Conservation (phyloP, 1,140 invertebrate genomes). For the Macrosteles quadrilineatus region DNA sequence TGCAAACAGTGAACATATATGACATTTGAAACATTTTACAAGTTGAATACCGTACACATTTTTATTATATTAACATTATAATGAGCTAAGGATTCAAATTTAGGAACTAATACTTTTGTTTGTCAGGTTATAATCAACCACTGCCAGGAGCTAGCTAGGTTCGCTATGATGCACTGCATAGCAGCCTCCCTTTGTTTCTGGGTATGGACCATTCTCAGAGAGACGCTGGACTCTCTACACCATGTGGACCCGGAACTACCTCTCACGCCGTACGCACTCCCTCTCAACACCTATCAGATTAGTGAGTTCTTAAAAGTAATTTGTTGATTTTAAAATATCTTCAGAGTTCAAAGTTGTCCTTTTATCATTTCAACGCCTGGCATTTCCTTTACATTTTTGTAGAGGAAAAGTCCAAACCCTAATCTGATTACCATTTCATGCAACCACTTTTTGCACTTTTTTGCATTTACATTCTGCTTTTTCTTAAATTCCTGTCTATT, state of each 20-base stretch:
- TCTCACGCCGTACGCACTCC: constrained; percentile 40
- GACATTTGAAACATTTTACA: too few species aligned
- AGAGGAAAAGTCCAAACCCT: too few species aligned
- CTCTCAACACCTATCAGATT: constrained; percentile 45
- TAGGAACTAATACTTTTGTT: constrained; percentile 10
- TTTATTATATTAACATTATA: too few species aligned
- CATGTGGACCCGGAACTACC: constrained; percentile 32
- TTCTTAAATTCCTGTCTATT: too few species aligned
- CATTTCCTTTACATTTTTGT: too few species aligned
- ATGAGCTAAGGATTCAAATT: too few species aligned
- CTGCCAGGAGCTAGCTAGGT: constrained; percentile 59
- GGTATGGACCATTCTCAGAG: constrained; percentile 70
- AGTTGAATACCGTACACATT: too few species aligned
- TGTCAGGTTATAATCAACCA: constrained; percentile 62
- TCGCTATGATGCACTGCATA: constrained; percentile 74
- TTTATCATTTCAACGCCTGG: too few species aligned
- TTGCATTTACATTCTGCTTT: too few species aligned
- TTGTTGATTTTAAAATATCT: not conserved
- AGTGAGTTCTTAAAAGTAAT: constrained; percentile 10
- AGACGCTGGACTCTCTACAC: constrained; percentile 60
- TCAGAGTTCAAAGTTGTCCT: not conserved
- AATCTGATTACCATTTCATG: too few species aligned
- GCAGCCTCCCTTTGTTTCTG: constrained; percentile 71
- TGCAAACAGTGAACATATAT: too few species aligned
- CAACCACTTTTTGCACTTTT: too few species aligned